phyloP scores from a whole-genome alignment of 2,113 vertebrate species.

The Panthera tigris region DNA sequence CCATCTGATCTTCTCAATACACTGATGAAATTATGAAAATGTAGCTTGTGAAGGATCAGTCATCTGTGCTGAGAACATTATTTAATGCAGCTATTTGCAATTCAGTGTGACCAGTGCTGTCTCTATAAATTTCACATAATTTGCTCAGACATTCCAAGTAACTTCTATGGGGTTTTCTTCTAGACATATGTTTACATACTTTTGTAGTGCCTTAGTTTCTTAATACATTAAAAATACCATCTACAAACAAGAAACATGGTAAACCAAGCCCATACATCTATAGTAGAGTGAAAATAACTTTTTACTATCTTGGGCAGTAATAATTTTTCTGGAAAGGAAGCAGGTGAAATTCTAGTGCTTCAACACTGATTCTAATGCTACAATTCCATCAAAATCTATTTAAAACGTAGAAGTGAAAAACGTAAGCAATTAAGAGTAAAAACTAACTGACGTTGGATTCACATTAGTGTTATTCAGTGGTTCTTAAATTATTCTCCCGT shows the following conservation, averaged over 20 bases:
- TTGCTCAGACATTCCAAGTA: neutral
- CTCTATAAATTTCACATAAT: neutral
- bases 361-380: neutral
- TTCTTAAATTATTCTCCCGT: neutral
- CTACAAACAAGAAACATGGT: neutral
- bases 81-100: neutral
- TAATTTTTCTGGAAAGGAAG: neutral
- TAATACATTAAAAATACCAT: neutral
- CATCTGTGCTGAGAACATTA: neutral
- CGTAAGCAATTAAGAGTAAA: neutral
- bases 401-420: neutral
- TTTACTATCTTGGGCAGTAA: neutral
- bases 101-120: neutral
- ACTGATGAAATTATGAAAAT: neutral
- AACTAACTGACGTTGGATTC: neutral
- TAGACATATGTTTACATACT: neutral
- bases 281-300: neutral
- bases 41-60: neutral
- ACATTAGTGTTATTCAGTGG: neutral
- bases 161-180: neutral
- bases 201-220: neutral
- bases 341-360: neutral
- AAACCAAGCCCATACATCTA: neutral
- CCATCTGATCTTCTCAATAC: neutral
- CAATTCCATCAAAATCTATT: slow-evolving; percentile 46